Base-by-base conservation (phyloP, 2,888 invertebrate genomes). In the Chorisops tibialis region DNA sequence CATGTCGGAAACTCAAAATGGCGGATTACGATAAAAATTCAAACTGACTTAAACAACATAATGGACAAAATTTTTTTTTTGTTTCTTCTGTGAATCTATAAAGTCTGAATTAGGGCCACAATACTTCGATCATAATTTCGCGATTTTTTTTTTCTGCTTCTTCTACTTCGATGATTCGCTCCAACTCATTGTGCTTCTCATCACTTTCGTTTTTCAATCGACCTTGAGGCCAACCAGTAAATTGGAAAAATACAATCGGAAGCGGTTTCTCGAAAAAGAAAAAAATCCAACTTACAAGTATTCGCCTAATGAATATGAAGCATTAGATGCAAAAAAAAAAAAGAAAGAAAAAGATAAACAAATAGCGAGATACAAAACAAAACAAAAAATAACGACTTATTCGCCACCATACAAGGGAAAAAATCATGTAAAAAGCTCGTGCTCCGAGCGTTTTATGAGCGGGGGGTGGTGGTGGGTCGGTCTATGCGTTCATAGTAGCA, bases 141-240 rank as follows among this genome's bases (percentile, higher is more conserved):
- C n/a, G n/a, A n/a, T n/a, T n/a, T n/a, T n/a, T n/a, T n/a, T n/a
- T n/a, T n/a, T n/a, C n/a, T n/a, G n/a, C n/a, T n/a, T n/a, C n/a
- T n/a, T n/a, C n/a, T n/a, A n/a, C n/a, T n/a, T n/a, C n/a, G n/a
- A n/a, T n/a, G n/a, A 30, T 30, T 9, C 30, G 9, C 30, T 30
- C 30, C 30, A 30, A 4, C n/a, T 7, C 41, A 41, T 12, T 41
- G 41, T 6, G 5, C n/a, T 41, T 5, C 37, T 37, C 12, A 11
- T 14, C n/a, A 56, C 56, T 56, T 56, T 54, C 54, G 41, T n/a
- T 54, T n/a, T 54, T 56, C 56, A 18, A 14, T 24, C 30, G 45
- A 56, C 56, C 56, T 56, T 56, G 56, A 43, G 14, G 22, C 38
- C 51, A 51, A n/a, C 30, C 7, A 30, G 19, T 39, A 16, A 54